Percentiles rank a stretch among this genome's conserved stretches.
Evolutionary conservation across 2,888 invertebrate species (phyloP).

Genomic region (Zhuqinia jingwanae): DNA sequence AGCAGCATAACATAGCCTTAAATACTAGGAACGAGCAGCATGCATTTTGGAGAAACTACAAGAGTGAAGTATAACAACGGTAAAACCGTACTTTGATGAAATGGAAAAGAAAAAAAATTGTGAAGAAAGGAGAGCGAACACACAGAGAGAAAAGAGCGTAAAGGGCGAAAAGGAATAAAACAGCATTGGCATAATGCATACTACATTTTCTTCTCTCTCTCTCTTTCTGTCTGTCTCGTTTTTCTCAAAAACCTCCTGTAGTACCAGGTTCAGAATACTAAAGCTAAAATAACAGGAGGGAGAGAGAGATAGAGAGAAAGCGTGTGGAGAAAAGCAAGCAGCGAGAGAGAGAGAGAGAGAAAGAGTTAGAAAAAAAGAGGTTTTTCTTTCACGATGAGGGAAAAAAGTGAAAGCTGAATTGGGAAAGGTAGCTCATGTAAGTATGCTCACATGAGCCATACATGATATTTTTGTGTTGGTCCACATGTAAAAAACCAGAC

Average conservation of each 20-base stretch:
- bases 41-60: neutral
- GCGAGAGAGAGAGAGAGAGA: slow-evolving; percentile 22
- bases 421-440: slow-evolving; percentile 22
- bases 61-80: slow-evolving; percentile 11
- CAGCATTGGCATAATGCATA: slow-evolving; percentile 57
- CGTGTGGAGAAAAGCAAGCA: neutral
- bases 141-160: slow-evolving; percentile 19
- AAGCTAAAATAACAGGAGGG: slow-evolving; percentile 36
- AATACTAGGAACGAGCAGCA: neutral
- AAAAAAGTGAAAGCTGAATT: slow-evolving; percentile 44
- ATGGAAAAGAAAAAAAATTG: neutral
- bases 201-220: slow-evolving; percentile 25
- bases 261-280: slow-evolving; percentile 29
- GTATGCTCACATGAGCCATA: neutral
- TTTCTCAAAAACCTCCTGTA: slow-evolving; percentile 2
- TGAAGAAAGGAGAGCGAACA: slow-evolving; percentile 11
- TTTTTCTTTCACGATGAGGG: slow-evolving; percentile 58
- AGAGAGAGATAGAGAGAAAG: slow-evolving; percentile 13
- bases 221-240: neutral
- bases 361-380: slow-evolving; percentile 24
- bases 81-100: slow-evolving; percentile 20
- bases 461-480: slow-evolving; percentile 42
- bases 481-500: slow-evolving; percentile 38
- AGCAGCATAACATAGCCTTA: neutral
- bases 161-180: slow-evolving; percentile 34